Evolutionary conservation across 2,113 vertebrate species (phyloP).

Genomic region (Microcebus lehilahytsara): DNA sequence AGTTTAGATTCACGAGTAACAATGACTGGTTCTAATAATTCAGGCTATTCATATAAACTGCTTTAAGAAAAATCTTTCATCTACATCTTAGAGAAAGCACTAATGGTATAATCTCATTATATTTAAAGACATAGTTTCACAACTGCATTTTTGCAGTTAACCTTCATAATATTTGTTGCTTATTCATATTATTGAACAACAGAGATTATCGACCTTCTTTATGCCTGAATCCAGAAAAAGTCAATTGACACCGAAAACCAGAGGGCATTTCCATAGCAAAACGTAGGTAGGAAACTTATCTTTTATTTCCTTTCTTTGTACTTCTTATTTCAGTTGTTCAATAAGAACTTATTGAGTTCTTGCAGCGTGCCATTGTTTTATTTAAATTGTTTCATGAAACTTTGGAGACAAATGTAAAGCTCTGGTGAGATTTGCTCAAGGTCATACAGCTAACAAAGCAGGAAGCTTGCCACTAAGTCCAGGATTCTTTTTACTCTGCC

Average conservation of each 20-base stretch:
- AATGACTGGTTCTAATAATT: background rate
- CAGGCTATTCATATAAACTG: background rate
- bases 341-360: background rate
- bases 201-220: background rate
- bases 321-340: background rate
- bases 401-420: background rate
- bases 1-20: background rate
- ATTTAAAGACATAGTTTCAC: background rate
- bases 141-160: background rate
- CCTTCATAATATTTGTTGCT: background rate
- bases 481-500: background rate
- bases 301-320: background rate
- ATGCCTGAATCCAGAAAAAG: background rate
- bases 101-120: background rate
- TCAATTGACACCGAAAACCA: background rate
- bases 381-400: background rate
- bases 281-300: background rate
- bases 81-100: background rate
- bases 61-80: background rate
- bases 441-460: background rate
- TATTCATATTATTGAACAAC: background rate
- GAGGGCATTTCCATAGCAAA: background rate
- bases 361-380: background rate
- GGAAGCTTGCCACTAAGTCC: background rate
- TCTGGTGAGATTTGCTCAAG: background rate